Base-by-base conservation (phyloP, 2,113 vertebrate species). In the Nerophis lumbriciformis region DNA sequence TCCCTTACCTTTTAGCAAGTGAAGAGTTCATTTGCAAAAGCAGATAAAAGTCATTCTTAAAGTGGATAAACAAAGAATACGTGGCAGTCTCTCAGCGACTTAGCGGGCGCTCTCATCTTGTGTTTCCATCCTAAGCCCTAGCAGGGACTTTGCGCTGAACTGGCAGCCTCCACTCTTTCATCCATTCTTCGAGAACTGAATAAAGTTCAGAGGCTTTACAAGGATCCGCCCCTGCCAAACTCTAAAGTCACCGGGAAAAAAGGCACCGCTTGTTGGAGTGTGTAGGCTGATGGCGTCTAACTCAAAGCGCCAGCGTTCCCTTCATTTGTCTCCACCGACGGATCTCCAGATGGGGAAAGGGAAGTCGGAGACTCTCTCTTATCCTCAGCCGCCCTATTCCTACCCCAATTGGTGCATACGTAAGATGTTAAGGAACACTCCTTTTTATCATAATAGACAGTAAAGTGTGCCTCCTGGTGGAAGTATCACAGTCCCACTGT, bases 181-280 rank as follows among this genome's bases (percentile, higher is more conserved):
- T 86, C 80, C 80, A 73, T 76, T 82, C 69, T 77, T 52, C 61
- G 77, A 82, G 54, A 80, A 63, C 65, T 69, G 77, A 81, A 73
- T 77, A 80, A 81, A 85, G 83, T 88, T 89, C 74, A 85, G 79
- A 79, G 59, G 83, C 83, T 84, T 87, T 84, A 88, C 77, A 82
- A 72, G 80, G 84, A 88, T 87, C 80, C 68, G 61, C 67, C 51
- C 51, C 68, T 62, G 72, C 76, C 69, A 52, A 50, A 78, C 55
- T 67, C 64, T 38, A 73, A 73, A 12, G n/a, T 42, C 10, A n/a
- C 4, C 37, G n/a, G n/a, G 37, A 53, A 13, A 13, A 42, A 10
- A 57, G 19, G 54, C 38, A 9, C n/a, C 38, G 14, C 15, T 38
- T 50, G 5, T 28, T 19, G 68, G 16, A 61, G 36, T 50, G 44